Evolutionary conservation across 2,113 vertebrate species (phyloP), one percentile per base, ranked within the genome.

Genomic region (Halichoeres trimaculatus): DNA sequence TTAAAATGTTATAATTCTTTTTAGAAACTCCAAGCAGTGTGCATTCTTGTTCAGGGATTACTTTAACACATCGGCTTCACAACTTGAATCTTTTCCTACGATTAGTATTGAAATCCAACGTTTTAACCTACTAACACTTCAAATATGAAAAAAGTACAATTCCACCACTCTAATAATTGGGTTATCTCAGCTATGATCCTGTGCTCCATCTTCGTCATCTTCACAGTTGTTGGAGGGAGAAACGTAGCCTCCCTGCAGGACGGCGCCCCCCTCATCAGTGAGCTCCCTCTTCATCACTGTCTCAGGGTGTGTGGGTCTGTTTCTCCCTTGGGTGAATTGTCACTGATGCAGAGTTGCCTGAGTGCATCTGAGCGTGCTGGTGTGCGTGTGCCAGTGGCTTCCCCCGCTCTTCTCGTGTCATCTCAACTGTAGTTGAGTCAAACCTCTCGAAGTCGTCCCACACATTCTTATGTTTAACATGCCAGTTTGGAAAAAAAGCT

Each of bases 301-400:
- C 68, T 38, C 61, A 64, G 54, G 41, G 26, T 23, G 35, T 24
- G 43, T 63, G 63, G 59, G 57, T 69, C 38, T 58, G 56, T 74
- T 54, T 75, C 52, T 76, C 61, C 77, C 78, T 67, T 17, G 73
- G 83, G 80, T 80, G 57, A 76, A 77, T 83, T 73, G 78, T 80
- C 83, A 87, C 65, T 57, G 80, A 89, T 85, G 86, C 72, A n/a
- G 48, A 26, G 62, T 55, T 81, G 80, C 77, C 59, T 59, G 63
- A 65, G 75, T 84, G 71, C 70, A 53, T 76, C 70, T 53, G 65
- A 84, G 78, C 40, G 62, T 69, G 76, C 30, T 13, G 30, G 26
- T 54, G 51, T 68, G 51, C 63, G 61, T 47, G 69, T 64, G 58
- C 58, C 64, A 56, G 45, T 80, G 72, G 69, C 78, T 74, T 74